Conservation (phyloP, 2,888 invertebrate genomes). For the Lasioglossum zephyrum region DNA sequence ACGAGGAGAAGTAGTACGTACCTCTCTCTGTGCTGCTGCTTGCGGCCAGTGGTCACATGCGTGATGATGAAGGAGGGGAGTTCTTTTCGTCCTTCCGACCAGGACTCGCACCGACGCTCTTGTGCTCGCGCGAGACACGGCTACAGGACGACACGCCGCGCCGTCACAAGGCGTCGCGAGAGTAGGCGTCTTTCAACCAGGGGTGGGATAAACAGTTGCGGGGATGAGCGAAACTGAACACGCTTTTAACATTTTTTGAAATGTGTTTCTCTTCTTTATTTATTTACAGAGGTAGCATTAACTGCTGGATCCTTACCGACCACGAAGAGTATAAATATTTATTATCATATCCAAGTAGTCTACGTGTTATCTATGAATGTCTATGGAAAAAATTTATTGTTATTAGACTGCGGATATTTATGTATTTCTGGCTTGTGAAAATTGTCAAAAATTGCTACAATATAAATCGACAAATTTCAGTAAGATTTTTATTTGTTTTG, state of each 20-base stretch:
- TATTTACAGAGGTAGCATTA: neutral
- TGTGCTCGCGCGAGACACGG: constrained; percentile 21
- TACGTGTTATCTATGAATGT: too few relatives aligned
- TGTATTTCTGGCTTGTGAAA: too few relatives aligned
- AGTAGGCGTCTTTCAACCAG: neutral
- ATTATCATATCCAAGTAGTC: neutral
- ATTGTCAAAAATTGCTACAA: too few relatives aligned
- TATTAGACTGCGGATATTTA: too few relatives aligned
- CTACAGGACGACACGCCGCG: neutral
- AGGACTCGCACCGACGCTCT: constrained; percentile 61
- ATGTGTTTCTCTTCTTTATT: neutral
- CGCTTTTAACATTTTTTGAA: neutral
- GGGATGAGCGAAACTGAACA: neutral
- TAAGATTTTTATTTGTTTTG: too few relatives aligned
- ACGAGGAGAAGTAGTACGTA: constrained; percentile 12
- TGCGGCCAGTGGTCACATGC: constrained; percentile 75
- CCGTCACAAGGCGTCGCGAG: constrained; percentile 1
- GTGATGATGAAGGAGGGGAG: constrained; percentile 73
- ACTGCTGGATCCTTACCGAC: neutral
- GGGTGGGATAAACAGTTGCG: neutral
- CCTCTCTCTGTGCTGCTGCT: constrained; percentile 52
- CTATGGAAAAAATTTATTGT: neutral
- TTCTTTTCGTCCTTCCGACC: constrained; percentile 70
- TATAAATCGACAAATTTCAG: too few relatives aligned
- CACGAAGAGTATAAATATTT: neutral